These are phyloP conservation scores for Lophochroa leadbeateri DNA, from an alignment of 2,113 vertebrate genomes.

Conservation along the genomic window DNA sequence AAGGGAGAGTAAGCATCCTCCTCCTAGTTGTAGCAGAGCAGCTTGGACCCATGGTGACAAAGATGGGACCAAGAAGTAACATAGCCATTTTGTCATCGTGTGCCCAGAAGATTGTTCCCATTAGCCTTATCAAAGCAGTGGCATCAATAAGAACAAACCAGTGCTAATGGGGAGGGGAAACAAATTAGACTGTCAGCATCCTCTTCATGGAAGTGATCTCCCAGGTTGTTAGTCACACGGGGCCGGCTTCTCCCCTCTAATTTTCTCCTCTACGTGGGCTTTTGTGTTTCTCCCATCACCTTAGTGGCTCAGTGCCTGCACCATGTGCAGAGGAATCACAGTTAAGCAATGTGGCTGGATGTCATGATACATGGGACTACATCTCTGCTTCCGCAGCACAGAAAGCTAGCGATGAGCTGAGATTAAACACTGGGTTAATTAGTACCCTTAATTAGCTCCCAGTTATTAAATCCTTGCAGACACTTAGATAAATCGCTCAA, in stretches of 20 bases:
- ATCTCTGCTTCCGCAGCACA: neutral
- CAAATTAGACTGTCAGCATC: conserved; percentile 29
- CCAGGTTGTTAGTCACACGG: conserved; percentile 36
- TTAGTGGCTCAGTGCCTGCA: neutral
- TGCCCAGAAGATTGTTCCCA: neutral
- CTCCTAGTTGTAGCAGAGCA: neutral
- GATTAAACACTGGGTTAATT: conserved; percentile 56
- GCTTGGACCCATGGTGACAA: neutral
- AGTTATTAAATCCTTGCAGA: conserved; percentile 56
- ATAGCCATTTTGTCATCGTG: neutral
- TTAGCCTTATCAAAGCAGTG: neutral
- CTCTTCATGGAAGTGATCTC: neutral
- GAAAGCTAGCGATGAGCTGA: neutral
- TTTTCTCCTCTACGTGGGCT: conserved; percentile 11
- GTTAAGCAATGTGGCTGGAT: conserved; percentile 19
- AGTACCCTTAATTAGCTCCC: conserved; percentile 57
- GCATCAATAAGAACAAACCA: neutral
- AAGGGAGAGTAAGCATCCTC: neutral
- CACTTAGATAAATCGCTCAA: neutral
- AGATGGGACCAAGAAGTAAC: neutral
- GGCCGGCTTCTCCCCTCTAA: neutral
- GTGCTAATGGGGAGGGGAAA: neutral
- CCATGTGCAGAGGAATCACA: conserved; percentile 15
- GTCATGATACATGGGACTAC: conserved; percentile 7
- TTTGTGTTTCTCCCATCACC: neutral